Evolutionary conservation across 2,888 invertebrate genomes (phyloP), one percentile per base, ranked within the genome.

Genomic region (Cataglyphis livida): DNA sequence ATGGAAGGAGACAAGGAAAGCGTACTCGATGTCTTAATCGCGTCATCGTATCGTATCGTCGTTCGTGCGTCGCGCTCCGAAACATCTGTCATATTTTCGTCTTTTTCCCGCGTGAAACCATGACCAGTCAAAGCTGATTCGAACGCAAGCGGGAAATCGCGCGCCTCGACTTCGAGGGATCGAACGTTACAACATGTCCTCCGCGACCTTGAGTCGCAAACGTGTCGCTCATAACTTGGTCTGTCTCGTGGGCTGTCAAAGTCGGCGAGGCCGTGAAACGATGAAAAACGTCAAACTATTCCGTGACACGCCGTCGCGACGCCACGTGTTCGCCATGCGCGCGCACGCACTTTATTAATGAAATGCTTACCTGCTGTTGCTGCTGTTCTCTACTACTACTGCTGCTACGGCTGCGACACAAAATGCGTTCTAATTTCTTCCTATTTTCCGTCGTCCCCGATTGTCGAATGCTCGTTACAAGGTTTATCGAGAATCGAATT

Each of bases 151-250:
- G 54, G 41, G 84, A 76, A 59, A 68, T 65, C 48, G 64, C 51
- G 41, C 59, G 57, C 41, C 5, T 12, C 51, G 25, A n/a, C 66
- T 85, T 85, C 81, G 73, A 85, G 61, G 44, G 73, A 54, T 70
- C 71, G 85, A 81, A 73, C 83, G 86, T 86, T 87, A 83, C 88
- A 90, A 90, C 85, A 90, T 90, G 89, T 90, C 90, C 78, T 81
- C 85, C 83, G 41, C 85, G 90, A 88, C 90, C 90, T 90, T 90
- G 90, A 87, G 85, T 87, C 82, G 70, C 73, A 35, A 78, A 87
- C 51, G 75, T 84, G 86, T 82, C 89, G 83, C 84, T 88, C 84
- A 85, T 86, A n/a, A 18, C 32, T 74, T 32, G 62, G 5, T 18
- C 61, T 21, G 5, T 18, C 61, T 21, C n/a, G 73, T 35, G 44